phyloP scores from a whole-genome alignment of 35 echinoderm and acorn worm species.

The Patiria miniata region DNA sequence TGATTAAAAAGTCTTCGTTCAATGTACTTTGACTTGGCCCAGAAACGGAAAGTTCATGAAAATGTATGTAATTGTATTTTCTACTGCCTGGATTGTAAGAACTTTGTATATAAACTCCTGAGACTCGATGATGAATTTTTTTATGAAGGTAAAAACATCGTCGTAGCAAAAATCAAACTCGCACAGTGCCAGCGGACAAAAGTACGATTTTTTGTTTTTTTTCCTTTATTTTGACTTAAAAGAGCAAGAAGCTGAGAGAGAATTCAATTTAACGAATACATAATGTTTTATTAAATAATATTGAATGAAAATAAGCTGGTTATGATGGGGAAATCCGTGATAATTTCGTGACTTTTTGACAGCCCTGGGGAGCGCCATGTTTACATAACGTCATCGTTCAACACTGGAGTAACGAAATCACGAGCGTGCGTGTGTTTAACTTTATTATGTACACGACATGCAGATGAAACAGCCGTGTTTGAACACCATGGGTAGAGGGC shows the following conservation, averaged over 20 bases:
- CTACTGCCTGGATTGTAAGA: too few relatives aligned
- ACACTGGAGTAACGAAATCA: not conserved
- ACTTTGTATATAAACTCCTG: too few relatives aligned
- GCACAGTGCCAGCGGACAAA: not conserved
- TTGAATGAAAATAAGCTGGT: not conserved
- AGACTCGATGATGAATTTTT: too few relatives aligned
- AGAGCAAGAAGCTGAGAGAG: not conserved
- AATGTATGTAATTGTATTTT: too few relatives aligned
- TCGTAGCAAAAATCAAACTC: too few relatives aligned
- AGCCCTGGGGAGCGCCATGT: not conserved
- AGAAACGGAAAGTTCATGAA: too few relatives aligned
- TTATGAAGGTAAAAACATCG: too few relatives aligned
- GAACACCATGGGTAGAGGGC: too few relatives aligned
- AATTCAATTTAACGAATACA: not conserved
- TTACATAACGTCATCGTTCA: not conserved
- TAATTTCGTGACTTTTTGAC: not conserved
- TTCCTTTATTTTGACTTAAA: not conserved
- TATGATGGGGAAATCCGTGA: too few relatives aligned
- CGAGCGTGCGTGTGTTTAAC: not conserved
- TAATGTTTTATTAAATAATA: not conserved
- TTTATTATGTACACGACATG: not conserved
- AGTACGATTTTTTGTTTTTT: not conserved
- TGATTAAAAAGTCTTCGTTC: too few relatives aligned
- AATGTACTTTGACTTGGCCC: too few relatives aligned
- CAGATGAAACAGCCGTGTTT: not conserved